Conservation (phyloP, 2,113 vertebrate genomes). For the Prinia subflava region DNA sequence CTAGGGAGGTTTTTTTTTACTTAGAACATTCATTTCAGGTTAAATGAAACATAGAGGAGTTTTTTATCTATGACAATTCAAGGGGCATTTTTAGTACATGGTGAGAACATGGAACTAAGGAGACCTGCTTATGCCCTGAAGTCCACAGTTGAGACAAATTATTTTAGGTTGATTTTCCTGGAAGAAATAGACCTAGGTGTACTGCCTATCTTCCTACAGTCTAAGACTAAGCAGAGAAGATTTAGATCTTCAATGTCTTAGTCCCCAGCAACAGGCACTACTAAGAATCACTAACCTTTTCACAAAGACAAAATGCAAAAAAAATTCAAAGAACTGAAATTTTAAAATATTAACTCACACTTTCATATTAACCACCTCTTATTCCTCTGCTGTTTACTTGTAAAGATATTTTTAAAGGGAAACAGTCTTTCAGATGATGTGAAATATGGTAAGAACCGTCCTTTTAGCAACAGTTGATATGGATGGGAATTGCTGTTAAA, state of each 20-base stretch:
- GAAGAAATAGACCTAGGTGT: neutral
- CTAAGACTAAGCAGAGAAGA: neutral
- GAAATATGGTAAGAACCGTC: neutral
- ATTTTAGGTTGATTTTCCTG: neutral
- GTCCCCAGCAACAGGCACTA: neutral
- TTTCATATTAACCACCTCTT: neutral
- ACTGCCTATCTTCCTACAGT: neutral
- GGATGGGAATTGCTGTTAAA: neutral
- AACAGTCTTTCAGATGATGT: neutral
- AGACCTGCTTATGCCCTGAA: neutral
- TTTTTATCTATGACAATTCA: neutral
- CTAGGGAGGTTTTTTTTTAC: neutral
- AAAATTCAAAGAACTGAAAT: neutral
- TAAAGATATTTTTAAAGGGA: neutral
- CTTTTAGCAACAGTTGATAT: neutral
- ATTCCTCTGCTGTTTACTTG: neutral
- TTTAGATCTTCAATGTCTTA: neutral
- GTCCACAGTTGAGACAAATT: neutral
- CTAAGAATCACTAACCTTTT: neutral
- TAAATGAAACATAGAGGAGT: neutral
- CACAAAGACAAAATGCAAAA: neutral
- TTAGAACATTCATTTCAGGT: neutral
- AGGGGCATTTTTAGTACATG: neutral
- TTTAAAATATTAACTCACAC: neutral
- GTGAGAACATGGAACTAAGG: neutral